Percentiles rank a stretch among this genome's conserved stretches.
Conservation (phyloP, 2,888 invertebrate genomes). For the Pollenia amentaria region DNA sequence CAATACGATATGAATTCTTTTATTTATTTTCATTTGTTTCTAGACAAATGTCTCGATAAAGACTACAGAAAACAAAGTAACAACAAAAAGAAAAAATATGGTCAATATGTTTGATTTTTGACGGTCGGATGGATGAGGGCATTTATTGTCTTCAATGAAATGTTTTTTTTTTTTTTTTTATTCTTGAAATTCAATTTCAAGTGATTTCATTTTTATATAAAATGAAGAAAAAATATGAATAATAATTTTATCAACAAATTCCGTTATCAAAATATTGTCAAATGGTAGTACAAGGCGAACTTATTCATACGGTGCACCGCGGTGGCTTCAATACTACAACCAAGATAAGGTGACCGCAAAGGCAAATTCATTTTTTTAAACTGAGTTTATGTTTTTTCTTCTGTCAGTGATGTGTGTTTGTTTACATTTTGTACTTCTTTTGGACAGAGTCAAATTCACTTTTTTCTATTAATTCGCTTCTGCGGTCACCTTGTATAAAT, state of each 20-base stretch:
- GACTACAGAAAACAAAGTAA: neutral
- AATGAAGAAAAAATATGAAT: neutral
- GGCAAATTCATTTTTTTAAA: no score
- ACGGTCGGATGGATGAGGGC: neutral
- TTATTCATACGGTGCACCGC: no score
- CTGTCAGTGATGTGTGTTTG: no score
- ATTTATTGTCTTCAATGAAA: conserved; percentile 39
- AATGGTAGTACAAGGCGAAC: no score
- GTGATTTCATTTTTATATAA: conserved; percentile 9
- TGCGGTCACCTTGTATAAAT: no score
- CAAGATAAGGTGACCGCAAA: no score
- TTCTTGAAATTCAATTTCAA: conserved; percentile 10
- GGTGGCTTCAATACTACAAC: no score
- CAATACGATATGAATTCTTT: conserved; percentile 17
- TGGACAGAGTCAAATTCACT: no score
- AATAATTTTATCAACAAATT: neutral
- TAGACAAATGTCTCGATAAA: conserved; percentile 31
- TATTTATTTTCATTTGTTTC: conserved; percentile 12
- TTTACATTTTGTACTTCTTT: no score
- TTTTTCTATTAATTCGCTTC: no score
- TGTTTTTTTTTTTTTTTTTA: conserved; percentile 11
- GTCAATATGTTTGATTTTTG: conserved; percentile 16
- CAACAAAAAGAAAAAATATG: neutral
- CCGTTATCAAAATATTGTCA: neutral
- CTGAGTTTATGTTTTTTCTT: no score